phyloP scores from a whole-genome alignment of 2,113 vertebrate genomes.

The Pelecanus crispus region DNA sequence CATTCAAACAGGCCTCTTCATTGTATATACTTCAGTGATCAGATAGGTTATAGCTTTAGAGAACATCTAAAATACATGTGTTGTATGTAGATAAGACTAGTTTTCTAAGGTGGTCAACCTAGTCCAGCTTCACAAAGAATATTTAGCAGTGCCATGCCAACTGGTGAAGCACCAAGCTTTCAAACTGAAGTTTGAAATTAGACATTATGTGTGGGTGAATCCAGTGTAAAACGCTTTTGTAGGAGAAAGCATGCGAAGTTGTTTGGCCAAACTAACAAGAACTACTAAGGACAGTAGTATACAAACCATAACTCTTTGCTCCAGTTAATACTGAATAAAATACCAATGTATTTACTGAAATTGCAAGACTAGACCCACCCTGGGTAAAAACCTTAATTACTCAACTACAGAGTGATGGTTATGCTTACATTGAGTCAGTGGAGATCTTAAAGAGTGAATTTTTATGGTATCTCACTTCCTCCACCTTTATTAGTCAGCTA shows the following conservation, averaged over 20 bases:
- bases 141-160: background rate
- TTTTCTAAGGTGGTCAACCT: background rate
- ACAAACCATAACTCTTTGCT: background rate
- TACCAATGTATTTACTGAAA: background rate
- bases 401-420: background rate
- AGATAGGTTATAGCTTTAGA: background rate
- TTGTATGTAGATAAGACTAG: background rate
- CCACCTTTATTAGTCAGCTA: background rate
- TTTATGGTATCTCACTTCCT: background rate
- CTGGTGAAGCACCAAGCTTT: background rate
- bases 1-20: background rate
- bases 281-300: background rate
- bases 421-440: background rate
- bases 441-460: background rate
- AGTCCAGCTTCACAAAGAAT: background rate
- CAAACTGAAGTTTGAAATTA: background rate
- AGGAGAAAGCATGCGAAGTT: background rate
- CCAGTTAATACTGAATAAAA: background rate
- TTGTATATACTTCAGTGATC: background rate
- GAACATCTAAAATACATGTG: background rate
- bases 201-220: background rate
- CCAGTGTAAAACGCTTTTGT: background rate
- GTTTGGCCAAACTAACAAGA: background rate
- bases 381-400: background rate
- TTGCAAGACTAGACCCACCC: background rate